A percentile compares a stretch with the other conserved stretches of the same genome.
phyloP scores from a whole-genome alignment of 2,113 vertebrate genomes.

The Dicaeum eximium region DNA sequence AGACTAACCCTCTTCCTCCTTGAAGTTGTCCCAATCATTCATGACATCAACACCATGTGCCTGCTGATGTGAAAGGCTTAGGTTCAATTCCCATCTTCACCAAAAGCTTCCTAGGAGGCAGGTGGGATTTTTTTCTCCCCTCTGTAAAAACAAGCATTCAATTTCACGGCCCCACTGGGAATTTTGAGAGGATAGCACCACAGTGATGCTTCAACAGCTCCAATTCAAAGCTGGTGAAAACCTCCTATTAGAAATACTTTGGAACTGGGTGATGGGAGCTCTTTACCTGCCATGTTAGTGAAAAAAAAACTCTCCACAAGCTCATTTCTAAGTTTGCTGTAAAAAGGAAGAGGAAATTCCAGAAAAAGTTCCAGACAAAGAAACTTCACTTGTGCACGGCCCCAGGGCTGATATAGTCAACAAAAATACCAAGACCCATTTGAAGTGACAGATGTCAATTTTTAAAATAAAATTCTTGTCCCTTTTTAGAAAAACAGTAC shows the following conservation, averaged over 20 bases:
- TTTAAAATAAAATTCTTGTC: not conserved
- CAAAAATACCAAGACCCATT: not conserved
- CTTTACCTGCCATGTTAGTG: not conserved
- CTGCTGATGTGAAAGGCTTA: not conserved
- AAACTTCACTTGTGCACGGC: not conserved
- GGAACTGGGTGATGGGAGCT: not conserved
- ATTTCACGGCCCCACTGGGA: not conserved
- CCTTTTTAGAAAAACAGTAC: not conserved
- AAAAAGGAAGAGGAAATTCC: not conserved
- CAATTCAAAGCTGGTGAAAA: not conserved
- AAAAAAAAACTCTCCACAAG: not conserved
- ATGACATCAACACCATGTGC: accelerated
- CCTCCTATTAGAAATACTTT: not conserved
- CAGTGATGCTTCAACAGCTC: not conserved
- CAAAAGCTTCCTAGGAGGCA: not conserved
- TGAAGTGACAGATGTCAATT: not conserved
- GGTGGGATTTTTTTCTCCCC: not conserved
- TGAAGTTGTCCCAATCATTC: not conserved
- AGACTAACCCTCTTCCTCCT: not conserved
- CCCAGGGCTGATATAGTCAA: not conserved
- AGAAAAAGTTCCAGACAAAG: not conserved
- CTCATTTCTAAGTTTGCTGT: not conserved
- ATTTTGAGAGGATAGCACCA: not conserved
- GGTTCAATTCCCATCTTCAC: not conserved
- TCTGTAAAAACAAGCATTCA: not conserved